A percentile compares a stretch with the other conserved stretches of the same genome.
Evolutionary conservation across 2,888 invertebrate genomes (phyloP).

Genomic region (Cantharis lateralis): DNA sequence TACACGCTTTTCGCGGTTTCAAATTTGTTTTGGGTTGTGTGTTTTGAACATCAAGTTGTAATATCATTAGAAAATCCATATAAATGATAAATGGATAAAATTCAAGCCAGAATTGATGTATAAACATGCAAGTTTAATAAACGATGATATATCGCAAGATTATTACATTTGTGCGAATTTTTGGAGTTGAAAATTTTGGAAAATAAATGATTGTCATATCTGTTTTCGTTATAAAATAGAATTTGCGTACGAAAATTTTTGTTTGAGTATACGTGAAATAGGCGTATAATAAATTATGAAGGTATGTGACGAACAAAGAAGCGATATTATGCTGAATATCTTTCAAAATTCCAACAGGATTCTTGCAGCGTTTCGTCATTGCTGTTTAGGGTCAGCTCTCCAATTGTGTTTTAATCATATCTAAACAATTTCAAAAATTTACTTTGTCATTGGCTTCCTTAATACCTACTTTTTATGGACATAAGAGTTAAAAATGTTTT

Average conservation of each 20-base stretch:
- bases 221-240: slow-evolving; percentile 16
- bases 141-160: slow-evolving; percentile 43
- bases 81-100: slow-evolving; percentile 41
- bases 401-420: slow-evolving; percentile 21
- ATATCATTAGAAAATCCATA: neutral
- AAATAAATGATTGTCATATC: slow-evolving; percentile 30
- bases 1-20: neutral
- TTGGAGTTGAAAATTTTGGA: slow-evolving; percentile 33
- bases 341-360: slow-evolving; percentile 38
- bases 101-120: slow-evolving; percentile 42
- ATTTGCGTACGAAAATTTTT: slow-evolving; percentile 19
- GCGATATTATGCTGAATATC: slow-evolving; percentile 27
- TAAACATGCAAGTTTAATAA: slow-evolving; percentile 46
- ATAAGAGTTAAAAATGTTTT: neutral
- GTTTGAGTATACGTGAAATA: slow-evolving; percentile 27
- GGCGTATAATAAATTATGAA: slow-evolving; percentile 23
- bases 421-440: neutral
- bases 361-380: slow-evolving; percentile 37
- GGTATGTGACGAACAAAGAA: slow-evolving; percentile 31
- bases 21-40: neutral
- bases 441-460: neutral
- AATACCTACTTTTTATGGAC: neutral
- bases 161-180: slow-evolving; percentile 35
- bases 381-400: slow-evolving; percentile 39
- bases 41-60: neutral